A percentile compares a stretch with the other conserved stretches of the same genome.
These are phyloP conservation scores for Furcifer pardalis DNA, from an alignment of 2,797 vertebrate genomes.

Conservation along the genomic window DNA sequence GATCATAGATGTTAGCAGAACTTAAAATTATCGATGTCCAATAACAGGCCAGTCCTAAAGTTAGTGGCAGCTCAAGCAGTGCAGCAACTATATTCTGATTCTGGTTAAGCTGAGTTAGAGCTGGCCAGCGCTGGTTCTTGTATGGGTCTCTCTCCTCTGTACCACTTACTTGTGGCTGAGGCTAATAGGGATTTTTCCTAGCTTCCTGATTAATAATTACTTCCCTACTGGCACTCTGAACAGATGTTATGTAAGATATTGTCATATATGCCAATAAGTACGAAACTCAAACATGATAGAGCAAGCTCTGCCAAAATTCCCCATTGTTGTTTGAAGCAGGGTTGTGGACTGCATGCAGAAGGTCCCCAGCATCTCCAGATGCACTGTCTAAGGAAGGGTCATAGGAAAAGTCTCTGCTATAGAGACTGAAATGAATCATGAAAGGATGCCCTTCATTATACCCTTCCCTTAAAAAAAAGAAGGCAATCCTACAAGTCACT, in stretches of 20 bases:
- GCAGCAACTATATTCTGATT: background rate
- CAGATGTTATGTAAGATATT: background rate
- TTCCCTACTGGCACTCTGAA: background rate
- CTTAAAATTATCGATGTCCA: background rate
- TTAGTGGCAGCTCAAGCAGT: background rate
- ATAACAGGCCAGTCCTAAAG: background rate
- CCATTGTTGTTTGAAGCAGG: background rate
- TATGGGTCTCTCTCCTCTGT: background rate
- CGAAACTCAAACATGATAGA: background rate
- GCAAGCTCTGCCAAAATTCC: background rate
- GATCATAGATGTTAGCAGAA: constrained; percentile 42
- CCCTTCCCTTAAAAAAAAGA: no score
- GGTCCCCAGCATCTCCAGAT: background rate
- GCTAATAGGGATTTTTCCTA: background rate
- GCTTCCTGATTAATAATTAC: background rate
- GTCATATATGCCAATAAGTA: background rate
- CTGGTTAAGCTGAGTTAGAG: background rate
- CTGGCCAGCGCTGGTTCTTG: background rate
- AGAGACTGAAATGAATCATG: background rate
- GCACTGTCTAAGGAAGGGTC: no score
- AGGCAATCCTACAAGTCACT: no score
- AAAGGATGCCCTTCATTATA: background rate
- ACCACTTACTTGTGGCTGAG: background rate
- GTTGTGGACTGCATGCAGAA: background rate
- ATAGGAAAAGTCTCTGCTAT: background rate